Conservation (phyloP, 2,888 invertebrate genomes). For the Phalera bucephala region DNA sequence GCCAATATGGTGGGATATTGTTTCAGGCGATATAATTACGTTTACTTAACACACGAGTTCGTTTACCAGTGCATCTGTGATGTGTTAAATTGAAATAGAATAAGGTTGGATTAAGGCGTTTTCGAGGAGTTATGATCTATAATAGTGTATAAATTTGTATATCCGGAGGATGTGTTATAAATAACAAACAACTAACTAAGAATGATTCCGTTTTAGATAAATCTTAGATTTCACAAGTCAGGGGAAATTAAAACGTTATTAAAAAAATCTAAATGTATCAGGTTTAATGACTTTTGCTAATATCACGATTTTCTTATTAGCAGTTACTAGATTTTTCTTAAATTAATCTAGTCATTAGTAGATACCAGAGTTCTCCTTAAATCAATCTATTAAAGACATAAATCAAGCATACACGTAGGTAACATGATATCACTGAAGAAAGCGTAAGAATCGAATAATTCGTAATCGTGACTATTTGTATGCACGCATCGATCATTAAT, state of each 20-base stretch:
- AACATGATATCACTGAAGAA: conserved; percentile 53
- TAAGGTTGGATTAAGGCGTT: conserved; percentile 28
- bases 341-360: no score
- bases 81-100: conserved; percentile 41
- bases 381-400: no score
- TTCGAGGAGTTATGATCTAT: conserved; percentile 6
- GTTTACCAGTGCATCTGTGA: conserved; percentile 47
- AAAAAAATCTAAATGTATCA: no score
- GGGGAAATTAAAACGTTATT: no score
- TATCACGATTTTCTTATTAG: no score
- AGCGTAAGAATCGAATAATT: conserved; percentile 43
- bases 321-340: no score
- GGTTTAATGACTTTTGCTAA: no score
- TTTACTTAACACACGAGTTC: conserved; percentile 38
- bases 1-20: conserved; percentile 51
- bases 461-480: conserved; percentile 30
- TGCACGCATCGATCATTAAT: conserved; percentile 29
- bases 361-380: no score
- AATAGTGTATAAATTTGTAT: not conserved
- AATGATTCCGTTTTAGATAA: no score
- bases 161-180: conserved; percentile 2
- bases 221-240: no score
- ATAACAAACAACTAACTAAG: conserved; percentile 1
- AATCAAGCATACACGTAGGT: conserved; percentile 14
- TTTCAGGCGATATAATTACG: conserved; percentile 39